A percentile compares a stretch with the other conserved stretches of the same genome.
Evolutionary conservation across 2,797 vertebrate species (phyloP).

Genomic region (Takifugu ocellatus): DNA sequence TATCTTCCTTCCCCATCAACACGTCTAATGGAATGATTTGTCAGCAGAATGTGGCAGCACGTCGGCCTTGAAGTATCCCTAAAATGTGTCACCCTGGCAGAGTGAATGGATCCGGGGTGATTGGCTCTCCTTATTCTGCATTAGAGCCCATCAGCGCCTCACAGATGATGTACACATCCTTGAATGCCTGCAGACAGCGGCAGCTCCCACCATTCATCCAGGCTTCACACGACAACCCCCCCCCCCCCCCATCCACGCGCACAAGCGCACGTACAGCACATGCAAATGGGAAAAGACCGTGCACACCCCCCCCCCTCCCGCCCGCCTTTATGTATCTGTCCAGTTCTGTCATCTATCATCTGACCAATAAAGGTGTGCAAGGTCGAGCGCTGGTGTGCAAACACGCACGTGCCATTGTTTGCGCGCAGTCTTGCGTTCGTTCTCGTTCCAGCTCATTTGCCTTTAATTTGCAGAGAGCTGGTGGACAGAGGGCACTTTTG

Average conservation of each 20-base stretch:
- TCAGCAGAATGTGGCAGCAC: constrained; percentile 62
- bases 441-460: constrained; percentile 29
- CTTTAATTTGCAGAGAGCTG: constrained; percentile 28
- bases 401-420: constrained; percentile 5
- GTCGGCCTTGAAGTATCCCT: constrained; percentile 67
- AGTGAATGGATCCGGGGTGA: constrained; percentile 69
- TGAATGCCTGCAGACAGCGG: constrained; percentile 66
- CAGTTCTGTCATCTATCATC: constrained; percentile 46
- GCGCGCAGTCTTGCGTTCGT: background rate
- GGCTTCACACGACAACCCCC: constrained; percentile 34
- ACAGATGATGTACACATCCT: constrained; percentile 69
- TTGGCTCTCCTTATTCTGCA: constrained; percentile 76
- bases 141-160: constrained; percentile 70
- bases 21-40: constrained; percentile 72
- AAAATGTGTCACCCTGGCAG: constrained; percentile 67
- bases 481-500: constrained; percentile 50
- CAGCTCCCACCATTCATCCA: constrained; percentile 56
- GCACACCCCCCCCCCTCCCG: constrained; percentile 5
- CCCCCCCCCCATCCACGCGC: constrained; percentile 36
- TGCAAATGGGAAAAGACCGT: constrained; percentile 43
- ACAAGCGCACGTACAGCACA: constrained; percentile 39
- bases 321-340: constrained; percentile 24
- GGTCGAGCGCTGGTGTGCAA: background rate
- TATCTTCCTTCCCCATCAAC: constrained; percentile 58
- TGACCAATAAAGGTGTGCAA: constrained; percentile 12